Conservation (phyloP, 2,888 invertebrate genomes). For the Brachylomia viminalis region DNA sequence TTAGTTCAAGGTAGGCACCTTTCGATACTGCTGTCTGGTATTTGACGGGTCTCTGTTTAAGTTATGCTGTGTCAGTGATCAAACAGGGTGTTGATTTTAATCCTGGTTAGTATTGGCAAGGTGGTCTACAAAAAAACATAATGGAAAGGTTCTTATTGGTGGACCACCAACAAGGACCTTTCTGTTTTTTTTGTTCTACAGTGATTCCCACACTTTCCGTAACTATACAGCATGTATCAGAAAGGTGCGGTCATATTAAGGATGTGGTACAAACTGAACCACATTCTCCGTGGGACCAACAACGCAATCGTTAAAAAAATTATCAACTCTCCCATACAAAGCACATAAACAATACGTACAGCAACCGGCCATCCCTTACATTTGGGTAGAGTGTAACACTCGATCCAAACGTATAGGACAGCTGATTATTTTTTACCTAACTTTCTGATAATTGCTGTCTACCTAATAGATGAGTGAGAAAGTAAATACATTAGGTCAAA, state of each 20-base stretch:
- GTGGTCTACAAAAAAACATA: conserved; percentile 4
- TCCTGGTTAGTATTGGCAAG: conserved; percentile 16
- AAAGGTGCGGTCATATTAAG: no score
- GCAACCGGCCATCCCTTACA: no score
- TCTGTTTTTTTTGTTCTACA: no score
- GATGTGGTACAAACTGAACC: not conserved
- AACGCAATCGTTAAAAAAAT: not conserved
- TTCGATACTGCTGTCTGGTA: conserved; percentile 62
- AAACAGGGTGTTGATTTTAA: conserved; percentile 26
- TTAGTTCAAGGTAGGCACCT: conserved; percentile 71
- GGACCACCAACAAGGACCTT: no score
- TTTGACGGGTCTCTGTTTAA: conserved; percentile 36
- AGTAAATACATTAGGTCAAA: not conserved
- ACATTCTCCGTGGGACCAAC: no score
- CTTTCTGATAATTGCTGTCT: not conserved
- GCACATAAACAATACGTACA: no score
- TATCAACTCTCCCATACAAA: not conserved
- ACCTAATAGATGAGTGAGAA: not conserved
- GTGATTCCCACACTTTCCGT: not conserved
- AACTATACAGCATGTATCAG: not conserved
- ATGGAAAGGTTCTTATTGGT: not conserved
- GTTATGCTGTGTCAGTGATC: conserved; percentile 22
- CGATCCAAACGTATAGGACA: not conserved
- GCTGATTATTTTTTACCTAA: not conserved
- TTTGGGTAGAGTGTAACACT: no score